Evolutionary conservation across 2,888 invertebrate species (phyloP).

Genomic region (Crocallis elinguaria): DNA sequence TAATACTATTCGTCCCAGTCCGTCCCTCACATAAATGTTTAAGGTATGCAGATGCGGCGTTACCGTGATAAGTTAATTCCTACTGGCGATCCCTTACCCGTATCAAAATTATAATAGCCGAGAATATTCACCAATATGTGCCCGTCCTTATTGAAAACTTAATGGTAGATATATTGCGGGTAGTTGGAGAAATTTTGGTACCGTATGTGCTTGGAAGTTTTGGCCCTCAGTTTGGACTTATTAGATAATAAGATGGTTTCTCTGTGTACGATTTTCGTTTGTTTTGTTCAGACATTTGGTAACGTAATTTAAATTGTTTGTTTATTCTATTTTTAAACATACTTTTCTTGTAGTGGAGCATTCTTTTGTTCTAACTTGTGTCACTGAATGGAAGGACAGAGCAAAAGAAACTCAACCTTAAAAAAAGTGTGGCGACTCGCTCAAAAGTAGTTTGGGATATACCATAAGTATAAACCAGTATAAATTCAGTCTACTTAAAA

Average conservation of each 20-base stretch:
- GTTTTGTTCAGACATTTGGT: background rate
- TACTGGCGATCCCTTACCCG: conserved; percentile 79
- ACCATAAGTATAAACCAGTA: too few species aligned
- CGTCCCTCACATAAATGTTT: conserved; percentile 71
- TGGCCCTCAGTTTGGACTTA: background rate
- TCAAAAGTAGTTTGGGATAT: too few species aligned
- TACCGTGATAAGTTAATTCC: conserved; percentile 83
- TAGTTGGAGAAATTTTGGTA: conserved; percentile 20
- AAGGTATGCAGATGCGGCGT: conserved; percentile 82
- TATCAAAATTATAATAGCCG: conserved; percentile 79
- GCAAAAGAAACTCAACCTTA: too few species aligned
- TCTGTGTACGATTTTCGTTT: background rate
- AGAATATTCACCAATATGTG: conserved; percentile 71
- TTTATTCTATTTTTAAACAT: too few species aligned
- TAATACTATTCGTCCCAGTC: conserved; percentile 45
- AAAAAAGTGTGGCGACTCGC: too few species aligned
- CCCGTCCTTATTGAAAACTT: conserved; percentile 51
- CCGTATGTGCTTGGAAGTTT: conserved; percentile 21
- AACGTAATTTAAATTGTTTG: too few species aligned
- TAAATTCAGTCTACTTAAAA: too few species aligned
- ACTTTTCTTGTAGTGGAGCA: too few species aligned
- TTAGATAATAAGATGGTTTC: background rate
- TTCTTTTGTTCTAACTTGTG: too few species aligned
- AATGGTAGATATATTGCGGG: conserved; percentile 41
- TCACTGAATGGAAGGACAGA: too few species aligned